Base-by-base conservation (phyloP, 2,797 vertebrate genomes). In the Adelosebastes latens region DNA sequence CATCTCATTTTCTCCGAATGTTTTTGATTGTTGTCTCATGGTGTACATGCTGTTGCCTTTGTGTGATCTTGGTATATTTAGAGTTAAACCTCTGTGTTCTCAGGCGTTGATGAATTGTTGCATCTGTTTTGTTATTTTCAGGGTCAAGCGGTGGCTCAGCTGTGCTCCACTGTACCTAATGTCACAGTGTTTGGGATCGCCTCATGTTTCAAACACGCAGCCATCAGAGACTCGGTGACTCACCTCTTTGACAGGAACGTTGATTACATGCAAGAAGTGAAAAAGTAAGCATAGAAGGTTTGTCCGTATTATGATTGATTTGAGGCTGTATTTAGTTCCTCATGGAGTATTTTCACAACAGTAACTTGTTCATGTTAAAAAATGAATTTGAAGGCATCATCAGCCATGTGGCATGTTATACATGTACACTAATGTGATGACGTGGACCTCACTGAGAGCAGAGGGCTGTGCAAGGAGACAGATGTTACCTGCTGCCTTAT, bases 141-240 rank as follows among this genome's bases (percentile, higher is more conserved):
- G 99, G 99, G 99, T 92, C 98, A 99, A 92, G 99, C 99, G 72
- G 97, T 99, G 84, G 97, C 98, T 94, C 99, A 99, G 94, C 96
- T 99, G 70, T 99, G 99, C 85, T 97, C 97, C 87, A 99, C 97
- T 1, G 78, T 99, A 58, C 97, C 97, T 82, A 96, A 95, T 3
- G 96, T 99, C 91, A 98, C 96, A 4, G 96, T 99, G 84, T 99
- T 99, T 87, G 99, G 99, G 80, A 97, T 97, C 22, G 98, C 99
- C 80, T 99, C 99, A 4, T 96, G 96, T 86, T 99, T 97, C 95
- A 99, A 99, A 95, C 99, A 99, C 5, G 96, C 97, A 83, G 97
- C 98, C 78, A 99, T 99, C 95, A 97, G 97, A 94, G 97, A 97
- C 88, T 98, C 98, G 0, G 95, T 99, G 94, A 98, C 97, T 88